A percentile compares a stretch with the other conserved stretches of the same genome.
These are phyloP conservation scores for Tetramorium bicarinatum DNA, from an alignment of 2,888 invertebrate genomes.

Conservation along the genomic window DNA sequence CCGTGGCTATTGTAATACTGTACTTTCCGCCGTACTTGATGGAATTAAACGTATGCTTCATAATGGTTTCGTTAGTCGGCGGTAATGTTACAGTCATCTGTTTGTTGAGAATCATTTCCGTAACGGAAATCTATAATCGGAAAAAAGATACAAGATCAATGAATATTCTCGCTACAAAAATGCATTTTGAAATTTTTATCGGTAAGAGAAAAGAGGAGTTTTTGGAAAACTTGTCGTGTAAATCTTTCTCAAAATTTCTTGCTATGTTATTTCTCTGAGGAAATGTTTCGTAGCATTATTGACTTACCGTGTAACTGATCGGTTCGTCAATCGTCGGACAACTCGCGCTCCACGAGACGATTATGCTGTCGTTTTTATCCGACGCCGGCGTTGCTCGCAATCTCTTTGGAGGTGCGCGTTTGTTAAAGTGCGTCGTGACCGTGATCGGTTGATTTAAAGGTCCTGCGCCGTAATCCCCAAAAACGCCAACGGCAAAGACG, in stretches of 20 bases:
- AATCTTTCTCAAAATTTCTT: not conserved
- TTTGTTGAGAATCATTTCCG: slow-evolving; percentile 87
- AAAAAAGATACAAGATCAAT: not conserved
- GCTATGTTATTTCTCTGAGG: not conserved
- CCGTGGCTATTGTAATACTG: slow-evolving; percentile 87
- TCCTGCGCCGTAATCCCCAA: slow-evolving; percentile 90
- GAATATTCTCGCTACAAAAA: not conserved
- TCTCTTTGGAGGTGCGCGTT: slow-evolving; percentile 90
- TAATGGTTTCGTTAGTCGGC: slow-evolving; percentile 87
- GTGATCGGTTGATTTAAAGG: slow-evolving; percentile 88
- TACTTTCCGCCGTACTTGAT: slow-evolving; percentile 88
- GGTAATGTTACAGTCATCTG: slow-evolving; percentile 86
- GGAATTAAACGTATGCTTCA: slow-evolving; percentile 87
- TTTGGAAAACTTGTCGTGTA: not conserved
- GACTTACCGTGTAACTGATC: slow-evolving; percentile 89
- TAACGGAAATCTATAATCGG: slow-evolving; percentile 86
- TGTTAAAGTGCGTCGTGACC: slow-evolving; percentile 89
- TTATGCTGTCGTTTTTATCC: slow-evolving; percentile 86
- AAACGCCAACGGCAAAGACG: slow-evolving; percentile 90
- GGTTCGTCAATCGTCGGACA: slow-evolving; percentile 88
- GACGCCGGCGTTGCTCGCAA: slow-evolving; percentile 87
- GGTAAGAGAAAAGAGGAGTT: not conserved
- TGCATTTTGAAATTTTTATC: not conserved
- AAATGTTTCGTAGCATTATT: slow-evolving; percentile 1
- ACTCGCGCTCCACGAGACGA: slow-evolving; percentile 91